phyloP scores from a whole-genome alignment of 2,888 invertebrate genomes.

The Macroteleia sp. region DNA sequence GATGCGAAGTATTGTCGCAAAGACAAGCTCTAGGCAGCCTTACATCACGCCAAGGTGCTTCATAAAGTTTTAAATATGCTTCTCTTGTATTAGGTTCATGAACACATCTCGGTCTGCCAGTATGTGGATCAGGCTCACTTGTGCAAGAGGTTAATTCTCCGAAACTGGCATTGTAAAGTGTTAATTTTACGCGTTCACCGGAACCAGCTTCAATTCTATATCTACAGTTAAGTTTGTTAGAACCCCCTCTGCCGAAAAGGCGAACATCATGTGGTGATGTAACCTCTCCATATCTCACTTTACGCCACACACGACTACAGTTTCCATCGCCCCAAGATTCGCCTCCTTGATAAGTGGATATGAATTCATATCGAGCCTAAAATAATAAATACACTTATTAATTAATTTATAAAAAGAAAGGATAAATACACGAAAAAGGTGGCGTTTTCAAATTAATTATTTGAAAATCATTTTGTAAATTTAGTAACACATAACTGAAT shows the following conservation, averaged over 20 bases:
- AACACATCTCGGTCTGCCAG: slow-evolving; percentile 87
- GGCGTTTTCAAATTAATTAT: too few relatives aligned
- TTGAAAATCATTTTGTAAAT: too few relatives aligned
- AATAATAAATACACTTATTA: too few relatives aligned
- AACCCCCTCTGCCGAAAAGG: slow-evolving; percentile 93
- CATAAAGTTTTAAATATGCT: slow-evolving; percentile 86
- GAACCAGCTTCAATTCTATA: slow-evolving; percentile 90
- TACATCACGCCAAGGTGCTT: slow-evolving; percentile 89
- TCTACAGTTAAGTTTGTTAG: slow-evolving; percentile 89
- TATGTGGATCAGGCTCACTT: slow-evolving; percentile 89
- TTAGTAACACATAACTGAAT: too few relatives aligned
- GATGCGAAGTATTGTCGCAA: slow-evolving; percentile 89
- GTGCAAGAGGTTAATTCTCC: slow-evolving; percentile 88
- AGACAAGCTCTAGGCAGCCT: slow-evolving; percentile 90
- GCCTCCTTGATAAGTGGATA: too few relatives aligned
- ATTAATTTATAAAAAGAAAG: too few relatives aligned
- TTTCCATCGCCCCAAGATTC: slow-evolving; percentile 84
- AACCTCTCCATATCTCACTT: slow-evolving; percentile 87
- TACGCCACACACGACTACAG: slow-evolving; percentile 88
- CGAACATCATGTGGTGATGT: slow-evolving; percentile 90
- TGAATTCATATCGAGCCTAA: too few relatives aligned
- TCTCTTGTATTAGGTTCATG: slow-evolving; percentile 76
- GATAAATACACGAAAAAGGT: too few relatives aligned
- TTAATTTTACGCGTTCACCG: slow-evolving; percentile 88
- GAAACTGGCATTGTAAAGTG: slow-evolving; percentile 89